These are phyloP conservation scores for Cathartes aura DNA, from an alignment of 2,113 vertebrate species.

Conservation along the genomic window DNA sequence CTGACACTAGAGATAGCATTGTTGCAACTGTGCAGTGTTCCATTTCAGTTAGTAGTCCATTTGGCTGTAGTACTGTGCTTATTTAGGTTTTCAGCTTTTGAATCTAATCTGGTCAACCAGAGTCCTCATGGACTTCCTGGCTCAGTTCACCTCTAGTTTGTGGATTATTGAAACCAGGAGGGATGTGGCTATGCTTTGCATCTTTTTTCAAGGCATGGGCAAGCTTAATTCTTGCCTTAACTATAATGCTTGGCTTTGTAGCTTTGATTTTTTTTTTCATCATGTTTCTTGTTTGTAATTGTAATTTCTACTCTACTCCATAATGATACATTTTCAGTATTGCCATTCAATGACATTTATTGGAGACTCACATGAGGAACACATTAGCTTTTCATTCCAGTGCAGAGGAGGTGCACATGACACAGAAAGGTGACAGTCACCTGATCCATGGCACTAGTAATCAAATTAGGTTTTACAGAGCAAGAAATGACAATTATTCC, in stretches of 20 bases:
- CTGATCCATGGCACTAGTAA: not conserved
- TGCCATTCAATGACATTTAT: not conserved
- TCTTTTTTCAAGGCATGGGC: not conserved
- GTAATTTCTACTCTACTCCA: not conserved
- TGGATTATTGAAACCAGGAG: not conserved
- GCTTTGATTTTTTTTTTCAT: not conserved
- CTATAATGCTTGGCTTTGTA: not conserved
- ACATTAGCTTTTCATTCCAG: not conserved
- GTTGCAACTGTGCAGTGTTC: not conserved
- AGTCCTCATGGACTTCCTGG: not conserved
- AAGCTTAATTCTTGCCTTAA: not conserved
- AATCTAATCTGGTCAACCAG: not conserved
- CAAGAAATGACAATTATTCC: not conserved
- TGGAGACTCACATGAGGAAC: not conserved
- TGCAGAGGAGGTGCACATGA: not conserved
- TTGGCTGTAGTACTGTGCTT: not conserved
- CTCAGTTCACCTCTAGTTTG: not conserved
- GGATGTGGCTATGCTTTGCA: not conserved
- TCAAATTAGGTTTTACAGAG: not conserved
- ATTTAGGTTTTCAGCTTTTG: not conserved
- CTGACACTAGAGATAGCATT: not conserved
- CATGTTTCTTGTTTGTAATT: not conserved
- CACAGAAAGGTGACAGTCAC: not conserved
- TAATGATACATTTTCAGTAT: not conserved
- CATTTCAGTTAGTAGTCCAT: not conserved